Conservation (phyloP, 2,888 invertebrate species). For the Candidula unifasciata region DNA sequence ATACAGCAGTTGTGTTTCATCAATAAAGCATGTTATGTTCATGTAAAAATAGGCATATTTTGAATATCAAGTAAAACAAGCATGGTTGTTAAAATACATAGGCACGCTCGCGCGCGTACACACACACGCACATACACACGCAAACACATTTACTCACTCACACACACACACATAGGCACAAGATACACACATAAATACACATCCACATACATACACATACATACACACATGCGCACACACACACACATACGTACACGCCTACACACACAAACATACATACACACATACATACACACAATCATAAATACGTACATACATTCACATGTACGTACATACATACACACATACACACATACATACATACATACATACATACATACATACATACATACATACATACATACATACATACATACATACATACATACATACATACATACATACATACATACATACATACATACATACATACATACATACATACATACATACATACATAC, state of each 20-base stretch:
- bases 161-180: not conserved
- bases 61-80: too few relatives aligned
- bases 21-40: too few relatives aligned
- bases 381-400: slow-evolving; percentile 9
- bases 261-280: not conserved
- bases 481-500: slow-evolving; percentile 41
- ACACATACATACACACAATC: not conserved
- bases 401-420: slow-evolving; percentile 10
- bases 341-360: slow-evolving; percentile 5
- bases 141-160: not conserved
- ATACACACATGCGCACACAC: not conserved
- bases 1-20: too few relatives aligned
- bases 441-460: slow-evolving; percentile 2
- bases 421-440: slow-evolving; percentile 17
- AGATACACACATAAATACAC: too few relatives aligned
- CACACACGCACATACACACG: not conserved
- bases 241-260: not conserved
- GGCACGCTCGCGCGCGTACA: too few relatives aligned
- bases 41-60: too few relatives aligned
- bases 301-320: not conserved
- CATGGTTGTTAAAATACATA: too few relatives aligned
- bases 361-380: slow-evolving; percentile 13
- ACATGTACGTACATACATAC: not conserved
- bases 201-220: not conserved
- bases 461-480: slow-evolving; percentile 9